Evolutionary conservation across 2,888 invertebrate genomes (phyloP).

Genomic region (Epinotia nisella): DNA sequence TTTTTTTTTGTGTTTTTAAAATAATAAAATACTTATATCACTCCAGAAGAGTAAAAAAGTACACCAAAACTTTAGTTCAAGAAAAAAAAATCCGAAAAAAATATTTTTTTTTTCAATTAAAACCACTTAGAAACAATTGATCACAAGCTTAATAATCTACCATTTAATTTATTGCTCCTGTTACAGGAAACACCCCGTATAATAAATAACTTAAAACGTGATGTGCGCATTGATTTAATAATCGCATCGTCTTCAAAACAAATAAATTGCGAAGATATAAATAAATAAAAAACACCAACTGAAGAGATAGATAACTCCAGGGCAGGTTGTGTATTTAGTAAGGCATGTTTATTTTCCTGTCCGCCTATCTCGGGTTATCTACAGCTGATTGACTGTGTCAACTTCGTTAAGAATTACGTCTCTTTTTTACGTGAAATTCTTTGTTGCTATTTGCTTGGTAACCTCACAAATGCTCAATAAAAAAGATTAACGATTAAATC

Average conservation of each 20-base stretch:
- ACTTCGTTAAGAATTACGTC: slow-evolving; percentile 48
- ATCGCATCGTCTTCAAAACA: background rate
- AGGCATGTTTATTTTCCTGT: slow-evolving; percentile 48
- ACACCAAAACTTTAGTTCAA: too few species aligned
- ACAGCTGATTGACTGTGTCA: slow-evolving; percentile 48
- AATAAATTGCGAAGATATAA: background rate
- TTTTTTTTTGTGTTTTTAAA: too few species aligned
- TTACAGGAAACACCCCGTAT: too few species aligned
- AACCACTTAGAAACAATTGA: too few species aligned
- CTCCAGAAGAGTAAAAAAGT: too few species aligned
- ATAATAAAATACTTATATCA: too few species aligned
- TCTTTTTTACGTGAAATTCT: slow-evolving; percentile 34
- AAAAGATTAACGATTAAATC: background rate
- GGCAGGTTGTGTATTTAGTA: slow-evolving; percentile 41
- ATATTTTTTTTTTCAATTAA: too few species aligned
- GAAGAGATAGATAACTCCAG: background rate
- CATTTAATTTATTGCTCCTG: too few species aligned
- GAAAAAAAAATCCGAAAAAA: too few species aligned
- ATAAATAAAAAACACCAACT: slow-evolving; percentile 5
- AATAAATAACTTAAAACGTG: too few species aligned
- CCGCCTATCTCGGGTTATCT: slow-evolving; percentile 43
- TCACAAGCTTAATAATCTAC: too few species aligned
- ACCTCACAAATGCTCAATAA: slow-evolving; percentile 8
- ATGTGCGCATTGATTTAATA: too few species aligned
- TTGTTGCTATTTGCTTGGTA: slow-evolving; percentile 31